Percentiles rank a stretch among this genome's conserved stretches.
Evolutionary conservation across 35 echinoderm and acorn worm species (phyloP).

Genomic region (Acanthaster planci): DNA sequence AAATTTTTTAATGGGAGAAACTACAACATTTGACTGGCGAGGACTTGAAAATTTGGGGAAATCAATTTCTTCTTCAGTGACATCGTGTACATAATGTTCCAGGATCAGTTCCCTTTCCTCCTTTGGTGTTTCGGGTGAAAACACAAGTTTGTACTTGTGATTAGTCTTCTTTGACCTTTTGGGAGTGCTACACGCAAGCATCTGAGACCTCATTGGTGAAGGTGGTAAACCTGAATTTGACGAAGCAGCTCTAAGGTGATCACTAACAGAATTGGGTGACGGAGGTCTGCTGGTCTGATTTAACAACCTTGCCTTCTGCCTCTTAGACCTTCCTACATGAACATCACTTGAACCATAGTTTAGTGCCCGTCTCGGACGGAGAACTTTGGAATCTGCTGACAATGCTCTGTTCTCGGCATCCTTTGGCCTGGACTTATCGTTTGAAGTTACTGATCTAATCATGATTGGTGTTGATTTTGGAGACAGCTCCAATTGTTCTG

Average conservation of each 20-base stretch:
- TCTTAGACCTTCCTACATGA: background rate
- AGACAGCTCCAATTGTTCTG: background rate
- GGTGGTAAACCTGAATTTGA: conserved; percentile 23
- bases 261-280: background rate
- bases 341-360: background rate
- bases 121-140: conserved; percentile 56
- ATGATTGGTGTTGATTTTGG: background rate
- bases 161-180: background rate
- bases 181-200: conserved; percentile 50
- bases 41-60: conserved; percentile 84
- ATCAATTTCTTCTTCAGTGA: conserved; percentile 54
- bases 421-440: background rate
- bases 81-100: conserved; percentile 82
- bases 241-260: background rate
- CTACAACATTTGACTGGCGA: conserved; percentile 41
- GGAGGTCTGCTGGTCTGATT: background rate
- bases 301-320: background rate
- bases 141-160: conserved; percentile 45
- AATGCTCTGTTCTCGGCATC: background rate
- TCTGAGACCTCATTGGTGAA: background rate
- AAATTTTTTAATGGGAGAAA: conserved; percentile 65
- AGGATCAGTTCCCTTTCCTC: conserved; percentile 67
- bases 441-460: conserved; percentile 28
- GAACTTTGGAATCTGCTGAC: background rate
- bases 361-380: background rate